Conservation (phyloP, 1,140 invertebrate species). For the Calephelis virginiensis region DNA sequence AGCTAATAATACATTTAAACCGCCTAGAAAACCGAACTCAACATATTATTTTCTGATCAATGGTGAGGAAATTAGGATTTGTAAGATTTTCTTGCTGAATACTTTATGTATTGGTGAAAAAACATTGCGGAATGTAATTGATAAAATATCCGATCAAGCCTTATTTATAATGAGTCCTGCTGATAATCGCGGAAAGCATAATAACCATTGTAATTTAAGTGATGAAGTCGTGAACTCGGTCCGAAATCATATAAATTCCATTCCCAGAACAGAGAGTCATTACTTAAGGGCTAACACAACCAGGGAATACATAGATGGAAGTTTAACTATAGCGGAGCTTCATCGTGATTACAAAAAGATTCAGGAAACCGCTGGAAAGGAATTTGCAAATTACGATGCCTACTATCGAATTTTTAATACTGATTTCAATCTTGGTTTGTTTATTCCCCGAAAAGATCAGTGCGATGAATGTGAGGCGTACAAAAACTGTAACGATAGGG, state of each 20-base stretch:
- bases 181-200: background rate
- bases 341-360: constrained; percentile 5
- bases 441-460: constrained; percentile 29
- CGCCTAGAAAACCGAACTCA: constrained; percentile 9
- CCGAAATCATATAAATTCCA: background rate
- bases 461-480: constrained; percentile 29
- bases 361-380: constrained; percentile 1
- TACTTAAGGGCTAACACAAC: constrained; percentile 5
- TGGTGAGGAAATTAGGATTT: constrained; percentile 1
- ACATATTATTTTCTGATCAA: constrained; percentile 7
- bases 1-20: background rate
- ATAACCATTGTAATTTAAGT: background rate
- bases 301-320: background rate
- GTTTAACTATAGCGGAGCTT: background rate
- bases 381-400: constrained; percentile 18
- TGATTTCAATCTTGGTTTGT: constrained; percentile 20
- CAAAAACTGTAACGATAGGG: constrained; percentile 28
- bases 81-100: constrained; percentile 1
- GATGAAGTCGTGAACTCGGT: background rate
- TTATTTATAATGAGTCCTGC: background rate
- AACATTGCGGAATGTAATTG: background rate
- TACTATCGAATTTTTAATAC: constrained; percentile 20
- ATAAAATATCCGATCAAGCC: background rate
- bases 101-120: background rate
- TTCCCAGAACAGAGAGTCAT: background rate